A percentile compares a stretch with the other conserved stretches of the same genome.
phyloP scores from a whole-genome alignment of 2,113 vertebrate species.

The Trichomycterus rosablanca region DNA sequence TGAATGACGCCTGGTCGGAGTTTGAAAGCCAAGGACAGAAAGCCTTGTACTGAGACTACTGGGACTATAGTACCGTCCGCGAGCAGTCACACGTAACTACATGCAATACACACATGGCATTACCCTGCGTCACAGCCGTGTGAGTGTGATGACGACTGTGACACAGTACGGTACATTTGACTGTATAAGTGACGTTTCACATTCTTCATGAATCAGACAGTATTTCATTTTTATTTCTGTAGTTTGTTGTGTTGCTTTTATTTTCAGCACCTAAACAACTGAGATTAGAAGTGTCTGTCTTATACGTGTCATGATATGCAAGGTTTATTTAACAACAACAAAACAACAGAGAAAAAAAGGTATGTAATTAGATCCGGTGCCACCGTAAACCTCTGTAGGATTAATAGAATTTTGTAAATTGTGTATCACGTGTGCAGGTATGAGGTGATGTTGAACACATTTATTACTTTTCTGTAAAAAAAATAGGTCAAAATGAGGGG shows the following conservation, averaged over 20 bases:
- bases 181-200: not conserved
- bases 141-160: constrained; percentile 8
- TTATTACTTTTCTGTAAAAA: no score
- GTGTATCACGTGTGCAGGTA: no score
- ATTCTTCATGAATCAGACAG: not conserved
- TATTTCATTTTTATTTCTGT: not conserved
- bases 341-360: no score
- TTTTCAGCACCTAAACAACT: not conserved
- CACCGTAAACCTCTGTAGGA: not conserved
- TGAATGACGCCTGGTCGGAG: constrained; percentile 99
- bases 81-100: constrained; percentile 38
- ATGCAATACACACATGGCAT: constrained; percentile 49
- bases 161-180: not conserved
- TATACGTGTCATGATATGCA: no score
- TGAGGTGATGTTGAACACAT: no score
- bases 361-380: no score
- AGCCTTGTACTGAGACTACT: constrained; percentile 80
- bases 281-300: not conserved
- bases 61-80: constrained; percentile 10
- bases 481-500: no score
- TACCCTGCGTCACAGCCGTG: constrained; percentile 40
- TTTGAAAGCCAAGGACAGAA: constrained; percentile 99
- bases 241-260: not conserved
- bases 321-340: no score
- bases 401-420: not conserved